These are phyloP conservation scores for Decapterus maruadsi DNA, from an alignment of 2,797 vertebrate genomes.

Conservation along the genomic window DNA sequence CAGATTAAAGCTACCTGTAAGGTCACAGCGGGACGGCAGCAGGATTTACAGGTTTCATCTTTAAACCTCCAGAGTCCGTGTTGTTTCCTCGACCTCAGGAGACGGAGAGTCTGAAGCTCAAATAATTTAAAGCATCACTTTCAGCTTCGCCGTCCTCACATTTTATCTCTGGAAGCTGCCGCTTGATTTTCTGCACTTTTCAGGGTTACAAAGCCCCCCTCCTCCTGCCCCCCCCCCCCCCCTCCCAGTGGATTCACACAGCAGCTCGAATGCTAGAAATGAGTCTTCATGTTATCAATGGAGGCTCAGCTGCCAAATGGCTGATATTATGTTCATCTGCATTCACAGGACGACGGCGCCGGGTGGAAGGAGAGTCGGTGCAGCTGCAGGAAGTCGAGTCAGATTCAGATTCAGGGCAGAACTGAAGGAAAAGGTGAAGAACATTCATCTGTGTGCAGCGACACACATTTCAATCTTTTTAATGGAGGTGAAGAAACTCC, in stretches of 20 bases:
- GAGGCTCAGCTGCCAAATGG: constrained; percentile 16
- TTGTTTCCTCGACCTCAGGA: constrained; percentile 21
- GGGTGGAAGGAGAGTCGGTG: not conserved
- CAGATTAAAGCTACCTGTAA: no score
- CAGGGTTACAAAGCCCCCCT: not conserved
- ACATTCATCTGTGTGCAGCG: not conserved
- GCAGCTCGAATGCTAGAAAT: constrained; percentile 5
- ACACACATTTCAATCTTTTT: not conserved
- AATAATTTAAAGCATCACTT: constrained; percentile 14
- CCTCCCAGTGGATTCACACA: not conserved
- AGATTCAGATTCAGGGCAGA: not conserved
- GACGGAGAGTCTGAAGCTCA: not conserved
- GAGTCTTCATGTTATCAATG: not conserved
- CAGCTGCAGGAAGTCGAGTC: constrained; percentile 5
- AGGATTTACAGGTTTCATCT: no score
- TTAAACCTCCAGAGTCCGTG: not conserved
- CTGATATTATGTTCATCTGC: constrained; percentile 17
- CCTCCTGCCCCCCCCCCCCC: no score
- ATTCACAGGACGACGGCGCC: constrained; percentile 15
- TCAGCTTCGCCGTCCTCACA: rapidly evolving
- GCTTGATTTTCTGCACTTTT: constrained; percentile 7
- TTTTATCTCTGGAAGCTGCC: constrained; percentile 7
- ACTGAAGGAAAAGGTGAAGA: not conserved
- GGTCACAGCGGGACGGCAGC: no score
- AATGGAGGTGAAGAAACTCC: not conserved